Evolutionary conservation across 2,888 invertebrate species (phyloP).

Genomic region (Odontothrips loti): DNA sequence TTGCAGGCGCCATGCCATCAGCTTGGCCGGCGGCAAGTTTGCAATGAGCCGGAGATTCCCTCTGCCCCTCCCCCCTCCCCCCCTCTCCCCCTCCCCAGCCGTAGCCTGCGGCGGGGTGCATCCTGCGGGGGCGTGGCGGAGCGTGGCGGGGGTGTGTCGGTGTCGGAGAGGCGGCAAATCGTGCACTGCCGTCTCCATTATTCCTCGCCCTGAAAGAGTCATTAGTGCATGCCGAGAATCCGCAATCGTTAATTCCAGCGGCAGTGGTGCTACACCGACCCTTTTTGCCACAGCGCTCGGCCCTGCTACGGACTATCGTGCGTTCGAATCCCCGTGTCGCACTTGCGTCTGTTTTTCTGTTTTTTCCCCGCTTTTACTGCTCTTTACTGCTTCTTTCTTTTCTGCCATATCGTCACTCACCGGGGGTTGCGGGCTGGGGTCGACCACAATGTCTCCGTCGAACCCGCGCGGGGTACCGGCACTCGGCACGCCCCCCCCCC

Average conservation of each 20-base stretch:
- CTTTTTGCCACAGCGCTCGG: not conserved
- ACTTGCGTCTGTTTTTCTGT: no score
- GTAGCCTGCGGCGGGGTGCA: not conserved
- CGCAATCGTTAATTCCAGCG: not conserved
- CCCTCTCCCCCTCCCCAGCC: not conserved
- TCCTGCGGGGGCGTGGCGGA: conserved; percentile 11
- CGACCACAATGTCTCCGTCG: no score
- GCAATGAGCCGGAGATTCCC: not conserved
- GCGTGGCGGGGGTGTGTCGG: not conserved
- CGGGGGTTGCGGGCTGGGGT: no score
- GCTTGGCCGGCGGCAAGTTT: conserved; percentile 6
- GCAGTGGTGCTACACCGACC: not conserved
- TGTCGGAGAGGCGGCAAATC: not conserved
- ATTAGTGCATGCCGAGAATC: not conserved
- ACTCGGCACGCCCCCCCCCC: not conserved
- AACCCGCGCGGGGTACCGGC: no score
- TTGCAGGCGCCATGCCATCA: conserved; percentile 9
- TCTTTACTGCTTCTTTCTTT: no score
- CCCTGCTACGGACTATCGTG: no score
- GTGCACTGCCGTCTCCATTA: not conserved
- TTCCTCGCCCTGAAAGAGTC: not conserved
- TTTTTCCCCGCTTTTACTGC: no score
- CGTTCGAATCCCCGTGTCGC: no score
- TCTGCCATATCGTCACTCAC: no score
- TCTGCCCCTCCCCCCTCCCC: not conserved